These are phyloP conservation scores for Perizoma flavofasciatum DNA, from an alignment of 2,888 invertebrate species.

Conservation along the genomic window DNA sequence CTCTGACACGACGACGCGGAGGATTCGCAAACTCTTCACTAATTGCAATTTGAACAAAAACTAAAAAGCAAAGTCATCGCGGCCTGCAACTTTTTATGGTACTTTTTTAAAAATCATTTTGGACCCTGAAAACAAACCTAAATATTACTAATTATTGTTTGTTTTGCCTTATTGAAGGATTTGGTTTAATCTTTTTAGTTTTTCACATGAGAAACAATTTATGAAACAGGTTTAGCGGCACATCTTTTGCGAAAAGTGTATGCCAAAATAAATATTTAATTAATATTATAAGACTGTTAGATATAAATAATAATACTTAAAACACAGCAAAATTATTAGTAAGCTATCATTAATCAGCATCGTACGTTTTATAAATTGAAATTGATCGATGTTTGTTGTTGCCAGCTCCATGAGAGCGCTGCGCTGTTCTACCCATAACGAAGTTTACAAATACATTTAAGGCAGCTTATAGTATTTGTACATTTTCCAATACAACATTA, in stretches of 20 bases:
- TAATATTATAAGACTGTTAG: too few relatives aligned
- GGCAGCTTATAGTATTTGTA: background rate
- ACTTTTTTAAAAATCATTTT: constrained; percentile 65
- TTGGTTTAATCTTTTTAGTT: background rate
- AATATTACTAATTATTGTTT: constrained; percentile 34
- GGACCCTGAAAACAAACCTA: constrained; percentile 37
- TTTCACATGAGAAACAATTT: too few relatives aligned
- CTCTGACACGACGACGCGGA: constrained; percentile 80
- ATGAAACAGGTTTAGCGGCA: too few relatives aligned
- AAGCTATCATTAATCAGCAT: too few relatives aligned
- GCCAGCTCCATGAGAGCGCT: too few relatives aligned
- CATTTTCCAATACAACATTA: too few relatives aligned
- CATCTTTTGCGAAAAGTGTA: too few relatives aligned
- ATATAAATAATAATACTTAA: background rate
- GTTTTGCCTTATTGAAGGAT: constrained; percentile 19
- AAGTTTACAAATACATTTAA: constrained; percentile 1
- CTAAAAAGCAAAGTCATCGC: constrained; percentile 79
- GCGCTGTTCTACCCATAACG: background rate
- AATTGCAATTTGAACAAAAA: constrained; percentile 83
- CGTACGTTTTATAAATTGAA: too few relatives aligned
- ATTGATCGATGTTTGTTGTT: too few relatives aligned
- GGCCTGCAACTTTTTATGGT: constrained; percentile 73
- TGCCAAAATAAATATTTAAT: too few relatives aligned
- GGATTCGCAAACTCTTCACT: constrained; percentile 82
- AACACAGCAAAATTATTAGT: too few relatives aligned